phyloP scores from a whole-genome alignment of 2,797 vertebrate genomes.

The Microctenopoma lineatum region DNA sequence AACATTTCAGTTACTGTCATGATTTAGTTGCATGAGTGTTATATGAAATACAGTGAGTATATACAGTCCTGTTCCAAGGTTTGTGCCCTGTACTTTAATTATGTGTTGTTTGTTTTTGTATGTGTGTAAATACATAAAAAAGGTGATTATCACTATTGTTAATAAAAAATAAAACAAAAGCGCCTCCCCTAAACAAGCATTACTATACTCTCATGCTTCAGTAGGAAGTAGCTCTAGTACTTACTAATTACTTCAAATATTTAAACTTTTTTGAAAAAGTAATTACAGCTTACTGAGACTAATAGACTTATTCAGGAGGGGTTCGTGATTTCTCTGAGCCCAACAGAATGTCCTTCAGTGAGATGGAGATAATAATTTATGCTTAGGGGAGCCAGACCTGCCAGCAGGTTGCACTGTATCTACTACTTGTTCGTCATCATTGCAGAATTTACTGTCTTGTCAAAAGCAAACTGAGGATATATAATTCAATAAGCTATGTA shows the following conservation, averaged over 20 bases:
- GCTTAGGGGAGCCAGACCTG: slow-evolving; percentile 69
- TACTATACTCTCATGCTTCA: too few species aligned
- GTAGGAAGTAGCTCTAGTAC: too few species aligned
- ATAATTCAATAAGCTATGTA: slow-evolving; percentile 88
- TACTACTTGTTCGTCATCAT: slow-evolving; percentile 67
- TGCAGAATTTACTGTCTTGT: slow-evolving; percentile 72
- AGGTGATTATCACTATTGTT: too few species aligned
- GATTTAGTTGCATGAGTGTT: too few species aligned
- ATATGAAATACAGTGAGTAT: too few species aligned
- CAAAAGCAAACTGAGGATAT: slow-evolving; percentile 81
- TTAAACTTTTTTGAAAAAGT: slow-evolving; percentile 54
- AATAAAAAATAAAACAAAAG: too few species aligned
- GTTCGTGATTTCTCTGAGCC: slow-evolving; percentile 63
- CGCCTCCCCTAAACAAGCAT: too few species aligned
- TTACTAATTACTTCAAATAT: slow-evolving; percentile 26
- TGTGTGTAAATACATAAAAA: too few species aligned
- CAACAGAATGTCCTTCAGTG: slow-evolving; percentile 72
- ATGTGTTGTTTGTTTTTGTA: too few species aligned
- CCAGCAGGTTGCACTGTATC: slow-evolving; percentile 69
- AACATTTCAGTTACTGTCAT: too few species aligned
- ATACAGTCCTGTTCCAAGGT: too few species aligned
- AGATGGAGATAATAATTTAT: slow-evolving; percentile 76
- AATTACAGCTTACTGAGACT: slow-evolving; percentile 73
- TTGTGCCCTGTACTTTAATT: too few species aligned
- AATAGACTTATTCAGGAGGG: slow-evolving; percentile 56